Base-by-base conservation (phyloP, 2,888 invertebrate species). In the Drosophila fulvimacula region DNA sequence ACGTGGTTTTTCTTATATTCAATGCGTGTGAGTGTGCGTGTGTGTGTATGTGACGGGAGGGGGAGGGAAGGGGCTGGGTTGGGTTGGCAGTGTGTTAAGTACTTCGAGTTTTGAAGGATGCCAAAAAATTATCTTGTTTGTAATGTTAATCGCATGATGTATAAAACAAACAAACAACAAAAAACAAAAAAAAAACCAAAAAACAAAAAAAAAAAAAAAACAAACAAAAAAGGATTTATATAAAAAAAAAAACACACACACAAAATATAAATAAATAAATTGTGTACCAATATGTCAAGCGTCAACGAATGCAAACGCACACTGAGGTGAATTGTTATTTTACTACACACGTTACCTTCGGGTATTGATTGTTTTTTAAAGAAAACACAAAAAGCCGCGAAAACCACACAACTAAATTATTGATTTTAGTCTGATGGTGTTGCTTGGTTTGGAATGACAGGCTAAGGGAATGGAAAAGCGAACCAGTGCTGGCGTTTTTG, bases 281-380 rank as follows among this genome's bases (percentile, higher is more conserved):
- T 80, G 88, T 82, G 86, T 88, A 88, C 82, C 86, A 82, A 88
- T 82, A 82, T 82, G 86, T 79, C 86, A 85, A 82, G 82, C 82
- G 82, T 82, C 85, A 82, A 82, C 77, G 87, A 81, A 83, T 77
- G 86, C 76, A 79, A 84, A 82, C 82, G 82, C 79, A 81, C 84
- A 87, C 84, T 81, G 87, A 79, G 71, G 67, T 84, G 85, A 79
- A 68, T 82, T 81, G 65, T 60, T 76, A 66, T 78, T 76, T 55
- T 46, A 51, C 77, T 82, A 82, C 81, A 83, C 88, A 83, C 86
- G 88, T 83, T 83, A 83, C 82, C 82, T 83, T 83, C 82, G 88
- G 82, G 82, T 83, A 88, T 83, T 83, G 86, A 88, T 88, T 83
- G 86, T 88, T 78, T 85, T 88, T 88, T 65, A 85, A 88, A 68